Evolutionary conservation across 2,888 invertebrate genomes (phyloP), one percentile per base, ranked within the genome.

Genomic region (Sarcophaga caerulescens): DNA sequence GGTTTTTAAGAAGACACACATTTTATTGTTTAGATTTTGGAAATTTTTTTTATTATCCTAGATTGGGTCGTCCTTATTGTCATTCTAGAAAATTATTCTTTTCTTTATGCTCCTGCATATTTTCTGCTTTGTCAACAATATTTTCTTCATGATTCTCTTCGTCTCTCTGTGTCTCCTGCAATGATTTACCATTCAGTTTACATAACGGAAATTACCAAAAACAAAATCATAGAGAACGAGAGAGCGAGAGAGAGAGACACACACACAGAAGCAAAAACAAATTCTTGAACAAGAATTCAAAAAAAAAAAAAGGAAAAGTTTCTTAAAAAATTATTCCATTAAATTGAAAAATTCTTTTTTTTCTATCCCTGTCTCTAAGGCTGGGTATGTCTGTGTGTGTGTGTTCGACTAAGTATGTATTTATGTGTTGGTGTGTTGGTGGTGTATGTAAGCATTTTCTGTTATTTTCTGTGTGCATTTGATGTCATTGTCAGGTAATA

Each of bases 401-500:
- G 35, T 35, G 8, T 35, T 8, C 10, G 2, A 1, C 35, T 35
- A 35, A 8, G 10, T 35, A 10, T 35, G 0, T 10, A 35, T 35
- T 8, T 10, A 35, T 35, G 35, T 6, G 8, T 35, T 8, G 6
- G 8, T 35, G 1, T n/a, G 35, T 35, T 35, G 1, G 8, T 10
- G 10, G 35, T 35, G 2, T 35, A 10, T 35, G 35, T 35, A 35
- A 35, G 35, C 8, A 35, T 35, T 35, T 35, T 35, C 14, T 74
- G 35, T 17, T 21, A 14, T 6, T 57, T n/a, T 60, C 8, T 69
- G n/a, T 44, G 25, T 19, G 35, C 19, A 45, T 23, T 60, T 44
- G 63, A 25, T n/a, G 59, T 25, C 63, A 75, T 81, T 75, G 76
- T 63, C 70, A 81, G 75, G 81, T 70, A 81, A 76, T 81, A 81